Evolutionary conservation across 2,797 vertebrate species (phyloP), one percentile per base, ranked within the genome.

Genomic region (Scolopax rusticola): DNA sequence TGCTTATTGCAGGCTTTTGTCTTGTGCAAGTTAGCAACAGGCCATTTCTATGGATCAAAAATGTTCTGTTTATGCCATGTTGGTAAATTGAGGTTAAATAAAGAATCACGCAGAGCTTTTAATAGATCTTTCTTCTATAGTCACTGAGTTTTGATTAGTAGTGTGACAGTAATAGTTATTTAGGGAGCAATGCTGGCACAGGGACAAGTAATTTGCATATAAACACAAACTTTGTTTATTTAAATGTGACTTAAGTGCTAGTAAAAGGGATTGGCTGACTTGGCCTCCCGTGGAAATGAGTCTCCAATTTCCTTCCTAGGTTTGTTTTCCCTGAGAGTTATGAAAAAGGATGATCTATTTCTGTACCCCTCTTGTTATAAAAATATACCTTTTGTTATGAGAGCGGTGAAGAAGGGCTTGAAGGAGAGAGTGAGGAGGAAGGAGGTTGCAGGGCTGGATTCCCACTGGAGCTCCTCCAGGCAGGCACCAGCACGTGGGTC

Each of bases 271-370:
- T 4, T 9, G 36, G 19, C 68, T 85, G 73, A 54, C 73, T 80
- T 90, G 90, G 51, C 60, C n/a, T 80, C 48, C 89, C 85, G 50
- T 95, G 77, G 96, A 87, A 95, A 60, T 57, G 64, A 95, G 68
- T 90, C 63, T 89, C 53, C 1, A 2, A 1, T 92, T 97, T 97
- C 96, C 96, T 94, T 97, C 96, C 95, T 93, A 87, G 48, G 41
- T 91, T 97, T 97, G 90, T 96, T 94, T 96, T 89, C 75, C 57
- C 30, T 20, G 41, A 68, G 86, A 96, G 68, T 50, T 87, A 40
- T 51, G 96, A 53, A 92, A 90, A 90, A 64, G 57, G 20, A 77
- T 9, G 61, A 86, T 89, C 91, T 97, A 95, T 95, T 97, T 97
- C 71, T 93, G 95, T 89, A 50, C 38, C 79, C 33, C 38, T 90